Evolutionary conservation across 2,888 invertebrate genomes (phyloP), one percentile per base, ranked within the genome.

Genomic region (Mythimna lalbum): DNA sequence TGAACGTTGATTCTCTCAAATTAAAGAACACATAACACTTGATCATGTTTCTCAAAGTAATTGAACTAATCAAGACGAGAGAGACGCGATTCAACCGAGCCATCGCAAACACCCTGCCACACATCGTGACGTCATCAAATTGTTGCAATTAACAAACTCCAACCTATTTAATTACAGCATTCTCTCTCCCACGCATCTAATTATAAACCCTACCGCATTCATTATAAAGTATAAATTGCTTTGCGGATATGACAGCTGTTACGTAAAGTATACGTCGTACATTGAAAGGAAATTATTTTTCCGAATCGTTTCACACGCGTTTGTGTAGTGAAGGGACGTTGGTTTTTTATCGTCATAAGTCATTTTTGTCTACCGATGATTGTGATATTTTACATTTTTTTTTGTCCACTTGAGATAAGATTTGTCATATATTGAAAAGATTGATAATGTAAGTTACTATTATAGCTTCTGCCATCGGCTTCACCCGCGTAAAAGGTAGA

Each of bases 281-380:
- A 83, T 82, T 84, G 86, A 88, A 86, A 88, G 87, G 89, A 87
- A 87, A 87, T 87, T 87, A 87, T 87, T 87, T 87, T 87, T 87
- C 87, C 88, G 81, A 82, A 81, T 86, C 83, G 86, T 81, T 86
- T 88, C 87, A 86, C 88, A 81, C 77, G 79, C 69, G 81, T 70
- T 65, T 62, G 47, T 14, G 50, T 68, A 88, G 88, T 76, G 87
- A 76, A 77, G 84, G 31, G 17, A 47, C 39, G 63, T 52, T 73
- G 52, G 52, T 39, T 71, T 70, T 61, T n/a, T 17, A 31, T n/a
- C 23, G 6, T 53, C 60, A 33, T 73, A 47, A 27, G 27, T 74
- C 17, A 50, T 61, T 50, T n/a, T 60, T 67, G 49, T 63, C n/a
- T 62, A 52, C 57, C 55, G 47, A 65, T 60, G 27, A 19, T 33